phyloP scores from a whole-genome alignment of 2,888 invertebrate species.

The Coelopa pilipes region DNA sequence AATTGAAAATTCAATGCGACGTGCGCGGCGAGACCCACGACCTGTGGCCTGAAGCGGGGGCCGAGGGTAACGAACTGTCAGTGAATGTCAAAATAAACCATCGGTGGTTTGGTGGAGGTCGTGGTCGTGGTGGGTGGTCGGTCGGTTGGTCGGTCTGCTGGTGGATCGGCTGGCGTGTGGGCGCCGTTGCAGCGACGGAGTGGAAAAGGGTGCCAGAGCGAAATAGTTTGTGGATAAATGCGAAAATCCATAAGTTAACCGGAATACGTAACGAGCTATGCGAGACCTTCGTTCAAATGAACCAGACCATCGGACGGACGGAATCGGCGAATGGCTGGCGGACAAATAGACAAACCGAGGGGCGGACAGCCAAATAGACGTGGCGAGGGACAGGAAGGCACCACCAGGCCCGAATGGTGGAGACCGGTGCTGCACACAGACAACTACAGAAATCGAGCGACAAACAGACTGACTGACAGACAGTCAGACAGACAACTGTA shows the following conservation, averaged over 20 bases:
- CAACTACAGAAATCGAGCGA: slow-evolving; percentile 2
- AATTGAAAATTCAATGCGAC: slow-evolving; percentile 27
- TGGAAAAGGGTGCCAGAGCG: slow-evolving; percentile 12
- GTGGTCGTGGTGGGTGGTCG: too few species aligned
- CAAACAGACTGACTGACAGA: background rate
- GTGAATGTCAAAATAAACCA: slow-evolving; percentile 25
- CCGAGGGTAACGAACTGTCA: slow-evolving; percentile 9
- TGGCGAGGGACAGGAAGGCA: too few species aligned
- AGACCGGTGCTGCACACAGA: background rate
- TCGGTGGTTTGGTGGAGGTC: background rate
- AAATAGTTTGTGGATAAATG: slow-evolving; percentile 33
- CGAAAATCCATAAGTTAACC: slow-evolving; percentile 34
- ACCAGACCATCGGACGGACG: slow-evolving; percentile 14
- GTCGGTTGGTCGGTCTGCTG: too few species aligned
- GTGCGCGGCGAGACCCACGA: slow-evolving; percentile 2
- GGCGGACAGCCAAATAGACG: too few species aligned
- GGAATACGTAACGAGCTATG: slow-evolving; percentile 7
- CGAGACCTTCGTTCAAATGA: background rate
- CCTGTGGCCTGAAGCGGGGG: background rate
- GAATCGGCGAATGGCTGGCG: too few species aligned
- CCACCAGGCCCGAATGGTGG: background rate
- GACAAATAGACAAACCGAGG: too few species aligned
- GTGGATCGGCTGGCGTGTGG: background rate
- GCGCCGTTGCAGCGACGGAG: background rate
- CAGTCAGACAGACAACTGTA: background rate